phyloP scores from a whole-genome alignment of 2,888 invertebrate genomes.

The Dryococelus australis region DNA sequence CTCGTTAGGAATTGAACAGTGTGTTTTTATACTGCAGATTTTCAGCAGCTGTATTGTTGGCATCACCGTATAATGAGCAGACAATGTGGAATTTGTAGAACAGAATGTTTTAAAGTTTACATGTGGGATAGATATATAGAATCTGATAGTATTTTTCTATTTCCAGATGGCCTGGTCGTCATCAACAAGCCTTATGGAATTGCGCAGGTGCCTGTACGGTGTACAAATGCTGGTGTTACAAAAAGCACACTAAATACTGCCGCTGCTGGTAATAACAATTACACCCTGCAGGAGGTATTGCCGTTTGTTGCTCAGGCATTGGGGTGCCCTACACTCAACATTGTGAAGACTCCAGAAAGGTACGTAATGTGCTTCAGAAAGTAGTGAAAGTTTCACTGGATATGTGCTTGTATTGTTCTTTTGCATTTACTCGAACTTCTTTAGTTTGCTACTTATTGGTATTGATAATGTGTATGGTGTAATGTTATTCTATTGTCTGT shows the following conservation, averaged over 20 bases:
- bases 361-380: slow-evolving; percentile 28
- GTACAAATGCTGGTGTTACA: not conserved
- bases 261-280: slow-evolving; percentile 28
- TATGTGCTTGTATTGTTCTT: no score
- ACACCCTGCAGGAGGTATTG: slow-evolving; percentile 37
- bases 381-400: not conserved
- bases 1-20: no score
- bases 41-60: no score
- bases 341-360: slow-evolving; percentile 43
- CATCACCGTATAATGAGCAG: no score
- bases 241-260: slow-evolving; percentile 28
- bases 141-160: slow-evolving; percentile 13
- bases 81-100: no score
- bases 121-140: not conserved
- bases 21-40: no score
- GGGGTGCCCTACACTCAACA: slow-evolving; percentile 36
- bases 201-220: slow-evolving; percentile 19
- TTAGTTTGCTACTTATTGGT: no score
- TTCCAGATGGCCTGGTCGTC: slow-evolving; percentile 53
- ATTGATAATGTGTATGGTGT: not conserved
- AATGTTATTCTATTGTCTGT: no score
- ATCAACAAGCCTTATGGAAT: slow-evolving; percentile 57
- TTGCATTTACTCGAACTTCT: no score
- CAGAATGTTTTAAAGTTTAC: no score
- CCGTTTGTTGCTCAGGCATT: slow-evolving; percentile 38